Evolutionary conservation across 1,140 invertebrate genomes (phyloP).

Genomic region (Drosophila ficusphila): DNA sequence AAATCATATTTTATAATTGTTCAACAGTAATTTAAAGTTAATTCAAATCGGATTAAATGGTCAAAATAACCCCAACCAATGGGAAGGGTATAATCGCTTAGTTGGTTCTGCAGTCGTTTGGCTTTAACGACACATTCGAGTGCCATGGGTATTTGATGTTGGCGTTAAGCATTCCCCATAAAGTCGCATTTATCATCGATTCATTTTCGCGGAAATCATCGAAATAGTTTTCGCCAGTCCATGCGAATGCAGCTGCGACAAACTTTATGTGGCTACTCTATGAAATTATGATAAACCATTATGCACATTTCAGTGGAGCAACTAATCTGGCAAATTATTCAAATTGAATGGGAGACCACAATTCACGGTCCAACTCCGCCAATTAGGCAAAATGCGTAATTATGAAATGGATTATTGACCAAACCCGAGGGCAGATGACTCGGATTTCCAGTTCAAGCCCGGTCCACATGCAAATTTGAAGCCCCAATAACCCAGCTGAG

Average conservation of each 20-base stretch:
- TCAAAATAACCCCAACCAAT: background rate
- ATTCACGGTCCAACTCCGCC: conserved; percentile 26
- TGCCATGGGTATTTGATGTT: conserved; percentile 24
- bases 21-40: too few relatives aligned
- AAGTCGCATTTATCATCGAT: conserved; percentile 23
- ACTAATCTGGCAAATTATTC: conserved; percentile 37
- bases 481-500: conserved; percentile 19
- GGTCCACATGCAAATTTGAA: conserved; percentile 12
- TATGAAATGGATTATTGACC: conserved; percentile 31
- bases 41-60: too few relatives aligned
- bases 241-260: background rate
- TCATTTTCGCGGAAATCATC: conserved; percentile 10
- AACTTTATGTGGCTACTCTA: background rate
- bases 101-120: conserved; percentile 22
- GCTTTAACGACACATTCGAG: conserved; percentile 23
- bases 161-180: conserved; percentile 23
- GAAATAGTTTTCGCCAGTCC: conserved; percentile 3
- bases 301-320: conserved; percentile 8
- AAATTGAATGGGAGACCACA: conserved; percentile 39
- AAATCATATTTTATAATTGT: too few relatives aligned
- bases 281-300: conserved; percentile 38
- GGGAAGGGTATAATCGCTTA: conserved; percentile 3
- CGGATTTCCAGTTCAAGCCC: background rate
- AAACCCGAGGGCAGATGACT: conserved; percentile 1
- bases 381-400: conserved; percentile 32